Percentiles rank a stretch among this genome's conserved stretches.
phyloP scores from a whole-genome alignment of 2,113 vertebrate species.

The Megalops atlanticus region DNA sequence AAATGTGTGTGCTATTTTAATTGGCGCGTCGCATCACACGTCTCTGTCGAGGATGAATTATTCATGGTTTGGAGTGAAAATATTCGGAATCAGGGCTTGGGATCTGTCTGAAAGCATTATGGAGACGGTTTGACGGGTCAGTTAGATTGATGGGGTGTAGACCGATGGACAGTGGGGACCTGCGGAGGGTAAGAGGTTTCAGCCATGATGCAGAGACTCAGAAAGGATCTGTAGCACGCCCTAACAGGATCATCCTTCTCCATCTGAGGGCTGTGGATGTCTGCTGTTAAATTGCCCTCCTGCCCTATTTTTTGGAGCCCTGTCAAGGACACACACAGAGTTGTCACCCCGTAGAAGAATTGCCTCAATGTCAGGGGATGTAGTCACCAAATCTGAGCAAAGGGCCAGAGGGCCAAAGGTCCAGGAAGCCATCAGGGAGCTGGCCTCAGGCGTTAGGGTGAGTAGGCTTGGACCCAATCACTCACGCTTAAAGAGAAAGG shows the following conservation, averaged over 20 bases:
- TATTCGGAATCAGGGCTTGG: neutral
- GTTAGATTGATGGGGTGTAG: slow-evolving; percentile 41
- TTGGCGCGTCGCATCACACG: slow-evolving; percentile 37
- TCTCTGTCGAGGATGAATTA: slow-evolving; percentile 37
- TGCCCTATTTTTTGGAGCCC: neutral
- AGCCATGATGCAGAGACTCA: slow-evolving; percentile 23
- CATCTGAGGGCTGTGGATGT: neutral
- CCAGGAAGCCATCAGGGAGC: neutral
- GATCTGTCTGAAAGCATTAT: slow-evolving; percentile 30
- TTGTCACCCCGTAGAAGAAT: neutral
- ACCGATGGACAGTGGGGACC: slow-evolving; percentile 38
- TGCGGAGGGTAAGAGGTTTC: slow-evolving; percentile 19
- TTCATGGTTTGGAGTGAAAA: slow-evolving; percentile 40
- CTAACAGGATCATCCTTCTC: slow-evolving; percentile 33
- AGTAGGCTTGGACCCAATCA: neutral
- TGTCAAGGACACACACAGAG: slow-evolving; percentile 4
- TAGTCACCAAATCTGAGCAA: neutral
- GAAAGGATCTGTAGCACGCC: slow-evolving; percentile 27
- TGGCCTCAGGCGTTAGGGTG: neutral
- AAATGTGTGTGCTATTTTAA: slow-evolving; percentile 32
- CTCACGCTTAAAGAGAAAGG: neutral
- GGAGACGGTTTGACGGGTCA: slow-evolving; percentile 8
- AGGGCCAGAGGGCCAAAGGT: neutral
- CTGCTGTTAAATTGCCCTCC: slow-evolving; percentile 25
- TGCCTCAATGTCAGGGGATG: neutral